Percentiles rank a stretch among this genome's conserved stretches.
Conservation (phyloP, 2,797 vertebrate genomes). For the Chrosomus eos region DNA sequence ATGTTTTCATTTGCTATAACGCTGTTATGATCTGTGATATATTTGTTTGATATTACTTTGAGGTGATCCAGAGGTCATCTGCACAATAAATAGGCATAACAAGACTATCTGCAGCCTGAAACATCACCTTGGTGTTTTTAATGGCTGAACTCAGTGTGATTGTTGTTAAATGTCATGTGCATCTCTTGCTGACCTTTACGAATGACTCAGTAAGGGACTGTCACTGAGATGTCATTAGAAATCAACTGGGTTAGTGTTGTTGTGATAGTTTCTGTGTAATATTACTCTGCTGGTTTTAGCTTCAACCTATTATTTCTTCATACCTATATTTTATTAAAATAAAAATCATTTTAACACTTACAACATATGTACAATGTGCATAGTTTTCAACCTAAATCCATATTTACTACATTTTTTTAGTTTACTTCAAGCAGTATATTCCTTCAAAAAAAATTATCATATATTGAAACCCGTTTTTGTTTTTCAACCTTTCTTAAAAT, state of each 20-base stretch:
- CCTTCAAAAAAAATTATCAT: background rate
- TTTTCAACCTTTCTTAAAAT: background rate
- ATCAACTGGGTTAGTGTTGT: background rate
- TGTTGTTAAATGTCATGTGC: conserved; percentile 24
- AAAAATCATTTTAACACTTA: background rate
- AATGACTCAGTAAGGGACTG: conserved; percentile 1
- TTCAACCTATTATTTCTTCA: background rate
- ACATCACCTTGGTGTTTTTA: background rate
- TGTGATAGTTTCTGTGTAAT: background rate
- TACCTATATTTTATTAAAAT: background rate
- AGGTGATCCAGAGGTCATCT: conserved; percentile 31
- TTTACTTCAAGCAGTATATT: background rate
- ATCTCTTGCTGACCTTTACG: conserved; percentile 36
- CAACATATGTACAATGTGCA: background rate
- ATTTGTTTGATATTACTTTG: conserved; percentile 17
- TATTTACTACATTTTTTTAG: no score
- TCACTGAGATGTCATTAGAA: conserved; percentile 1
- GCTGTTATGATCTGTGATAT: background rate
- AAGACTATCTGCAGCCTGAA: background rate
- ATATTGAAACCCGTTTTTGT: background rate
- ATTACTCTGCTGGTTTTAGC: background rate
- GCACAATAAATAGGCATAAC: background rate
- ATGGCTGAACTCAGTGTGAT: background rate
- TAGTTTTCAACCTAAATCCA: background rate
- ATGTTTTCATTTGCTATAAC: background rate